Percentiles rank a stretch among this genome's conserved stretches.
These are phyloP conservation scores for Pampus argenteus DNA, from an alignment of 2,797 vertebrate species.

Conservation along the genomic window DNA sequence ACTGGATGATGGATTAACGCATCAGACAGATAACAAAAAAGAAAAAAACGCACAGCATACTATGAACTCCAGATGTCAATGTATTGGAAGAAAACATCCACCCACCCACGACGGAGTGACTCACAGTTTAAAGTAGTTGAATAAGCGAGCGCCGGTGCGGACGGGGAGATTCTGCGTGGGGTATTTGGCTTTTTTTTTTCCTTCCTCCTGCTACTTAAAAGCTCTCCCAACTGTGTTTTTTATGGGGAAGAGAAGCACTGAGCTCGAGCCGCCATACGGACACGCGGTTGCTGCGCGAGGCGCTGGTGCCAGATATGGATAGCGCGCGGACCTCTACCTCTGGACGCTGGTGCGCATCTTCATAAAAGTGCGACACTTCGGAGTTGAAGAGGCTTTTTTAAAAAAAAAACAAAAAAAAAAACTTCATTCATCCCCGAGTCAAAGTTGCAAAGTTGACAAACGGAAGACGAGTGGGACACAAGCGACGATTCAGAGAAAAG, in stretches of 20 bases:
- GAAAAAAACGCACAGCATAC: constrained; percentile 35
- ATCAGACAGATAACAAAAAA: constrained; percentile 53
- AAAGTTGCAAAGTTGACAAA: not conserved
- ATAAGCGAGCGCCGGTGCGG: constrained; percentile 78
- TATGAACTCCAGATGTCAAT: constrained; percentile 77
- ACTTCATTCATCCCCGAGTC: constrained; percentile 6
- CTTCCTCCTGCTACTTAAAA: constrained; percentile 69
- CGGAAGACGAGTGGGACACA: no score
- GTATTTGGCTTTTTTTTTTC: constrained; percentile 28
- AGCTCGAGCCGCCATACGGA: constrained; percentile 58
- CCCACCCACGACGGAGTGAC: constrained; percentile 72
- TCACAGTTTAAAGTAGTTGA: constrained; percentile 74
- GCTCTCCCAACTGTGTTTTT: constrained; percentile 45
- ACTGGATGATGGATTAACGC: constrained; percentile 74
- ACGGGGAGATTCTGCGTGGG: constrained; percentile 71
- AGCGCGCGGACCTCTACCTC: constrained; percentile 61
- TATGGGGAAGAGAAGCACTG: constrained; percentile 63
- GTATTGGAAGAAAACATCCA: constrained; percentile 72
- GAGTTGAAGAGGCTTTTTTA: constrained; percentile 11
- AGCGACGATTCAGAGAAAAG: not conserved
- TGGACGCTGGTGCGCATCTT: constrained; percentile 74
- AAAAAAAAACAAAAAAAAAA: not conserved
- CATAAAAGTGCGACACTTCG: constrained; percentile 63
- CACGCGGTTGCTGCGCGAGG: constrained; percentile 57
- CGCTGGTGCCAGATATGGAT: constrained; percentile 68